These are phyloP conservation scores for Pithys albifrons DNA, from an alignment of 2,113 vertebrate genomes.

Conservation along the genomic window DNA sequence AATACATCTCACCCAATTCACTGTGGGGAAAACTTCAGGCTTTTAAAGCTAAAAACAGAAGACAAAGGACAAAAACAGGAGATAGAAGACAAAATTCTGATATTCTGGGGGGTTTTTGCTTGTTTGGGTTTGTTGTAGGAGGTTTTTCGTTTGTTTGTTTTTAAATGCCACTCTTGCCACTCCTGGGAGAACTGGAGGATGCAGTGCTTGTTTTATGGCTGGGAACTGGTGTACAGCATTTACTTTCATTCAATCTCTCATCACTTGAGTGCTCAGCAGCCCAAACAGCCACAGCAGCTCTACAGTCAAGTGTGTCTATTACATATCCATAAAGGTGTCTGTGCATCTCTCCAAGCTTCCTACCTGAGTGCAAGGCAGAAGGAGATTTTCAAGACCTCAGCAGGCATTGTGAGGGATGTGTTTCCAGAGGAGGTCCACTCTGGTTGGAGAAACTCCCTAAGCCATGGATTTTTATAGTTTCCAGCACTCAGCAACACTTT, in stretches of 20 bases:
- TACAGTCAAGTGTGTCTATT: neutral
- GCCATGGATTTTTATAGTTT: neutral
- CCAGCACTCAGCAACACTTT: neutral
- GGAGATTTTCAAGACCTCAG: neutral
- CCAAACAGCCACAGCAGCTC: neutral
- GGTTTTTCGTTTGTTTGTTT: neutral
- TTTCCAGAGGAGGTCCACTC: neutral
- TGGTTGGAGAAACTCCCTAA: neutral
- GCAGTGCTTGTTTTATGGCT: neutral
- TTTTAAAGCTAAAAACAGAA: neutral
- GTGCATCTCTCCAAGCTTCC: neutral
- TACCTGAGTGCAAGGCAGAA: neutral
- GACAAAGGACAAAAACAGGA: neutral
- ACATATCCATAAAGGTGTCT: rapidly evolving
- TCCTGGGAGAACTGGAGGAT: neutral
- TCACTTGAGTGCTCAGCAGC: neutral
- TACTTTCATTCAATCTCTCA: neutral
- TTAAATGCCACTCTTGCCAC: neutral
- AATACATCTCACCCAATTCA: neutral
- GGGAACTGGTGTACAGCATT: neutral
- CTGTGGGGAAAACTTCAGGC: neutral
- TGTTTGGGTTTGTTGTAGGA: neutral
- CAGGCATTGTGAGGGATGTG: rapidly evolving
- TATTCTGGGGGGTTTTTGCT: neutral
- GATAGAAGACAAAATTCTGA: neutral